Conservation (phyloP, 2,113 vertebrate species). For the Sphaerodactylus townsendi region DNA sequence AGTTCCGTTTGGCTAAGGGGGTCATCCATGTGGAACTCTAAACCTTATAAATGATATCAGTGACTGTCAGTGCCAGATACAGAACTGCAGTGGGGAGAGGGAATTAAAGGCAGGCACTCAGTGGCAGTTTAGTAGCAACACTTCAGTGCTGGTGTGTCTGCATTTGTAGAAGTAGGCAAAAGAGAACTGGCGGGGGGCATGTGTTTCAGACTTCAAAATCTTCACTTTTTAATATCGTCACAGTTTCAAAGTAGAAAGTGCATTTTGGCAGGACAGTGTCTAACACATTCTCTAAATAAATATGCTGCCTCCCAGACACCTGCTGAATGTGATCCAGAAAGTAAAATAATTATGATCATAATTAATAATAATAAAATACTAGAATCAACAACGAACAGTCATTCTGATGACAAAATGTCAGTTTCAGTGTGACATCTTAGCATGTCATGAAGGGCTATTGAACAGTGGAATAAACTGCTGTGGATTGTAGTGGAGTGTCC, state of each 20-base stretch:
- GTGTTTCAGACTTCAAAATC: not conserved
- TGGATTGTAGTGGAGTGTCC: too few relatives aligned
- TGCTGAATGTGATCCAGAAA: too few relatives aligned
- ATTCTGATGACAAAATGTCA: too few relatives aligned
- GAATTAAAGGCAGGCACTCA: not conserved
- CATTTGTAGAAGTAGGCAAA: not conserved
- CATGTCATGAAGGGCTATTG: too few relatives aligned
- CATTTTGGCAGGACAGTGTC: not conserved
- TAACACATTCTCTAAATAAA: not conserved
- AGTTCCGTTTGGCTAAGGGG: not conserved
- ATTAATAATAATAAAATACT: too few relatives aligned
- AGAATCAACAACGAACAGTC: too few relatives aligned
- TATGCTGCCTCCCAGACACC: too few relatives aligned
- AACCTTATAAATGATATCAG: not conserved
- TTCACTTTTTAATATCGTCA: not conserved
- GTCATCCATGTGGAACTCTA: conserved; percentile 19
- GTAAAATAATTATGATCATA: too few relatives aligned
- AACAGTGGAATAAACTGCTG: too few relatives aligned
- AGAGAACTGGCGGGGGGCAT: not conserved
- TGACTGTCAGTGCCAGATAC: not conserved
- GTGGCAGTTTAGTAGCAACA: too few relatives aligned
- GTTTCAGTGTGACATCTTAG: too few relatives aligned
- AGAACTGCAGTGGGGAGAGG: not conserved
- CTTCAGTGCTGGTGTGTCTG: not conserved
- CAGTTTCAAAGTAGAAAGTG: not conserved